Base-by-base conservation (phyloP, 2,888 invertebrate species). In the Anagyrus pseudococci region DNA sequence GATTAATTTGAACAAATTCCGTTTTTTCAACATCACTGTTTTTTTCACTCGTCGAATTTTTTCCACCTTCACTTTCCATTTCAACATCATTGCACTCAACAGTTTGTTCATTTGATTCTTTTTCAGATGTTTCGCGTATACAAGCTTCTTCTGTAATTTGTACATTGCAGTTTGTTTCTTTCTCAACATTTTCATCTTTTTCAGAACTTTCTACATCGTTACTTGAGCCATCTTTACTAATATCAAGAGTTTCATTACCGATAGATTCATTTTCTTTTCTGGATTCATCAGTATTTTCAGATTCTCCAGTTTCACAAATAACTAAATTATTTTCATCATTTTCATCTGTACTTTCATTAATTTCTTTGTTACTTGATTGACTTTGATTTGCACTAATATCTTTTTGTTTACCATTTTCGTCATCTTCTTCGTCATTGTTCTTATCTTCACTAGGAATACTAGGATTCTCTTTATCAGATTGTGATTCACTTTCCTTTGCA, bases 1-100 rank as follows among this genome's bases (percentile, higher is more conserved):
- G 80, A 13, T 73, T 71, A 41, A 80, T 75, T 58, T 79, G 80
- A 19, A 80, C 73, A 67, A 80, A 80, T 62, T 81, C 80, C 10
- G 81, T 79, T n/a, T 78, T 78, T 58, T 76, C 78, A 17, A 73
- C 72, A 50, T 78, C 76, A 2, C 66, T 50, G 49, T 67, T 71
- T 19, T 72, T 72, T 25, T 70, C 71, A 44, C 43, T 68, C 41
- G 70, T 71, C 46, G 64, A 46, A 58, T 78, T 70, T 57, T 72
- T 75, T 19, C 68, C 69, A 29, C 70, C 67, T 57, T 67, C 63
- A 48, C 26, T 64, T 4, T 67, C 70, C 52, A 62, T 62, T 57
- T 70, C 69, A 41, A 68, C 68, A 22, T 71, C 71, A 58, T 67
- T 66, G 44, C 68, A 72, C 26, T 72, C 69, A n/a, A 70, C 69